Evolutionary conservation across 2,113 vertebrate species (phyloP), one percentile per base, ranked within the genome.

Genomic region (Cavia porcellus): DNA sequence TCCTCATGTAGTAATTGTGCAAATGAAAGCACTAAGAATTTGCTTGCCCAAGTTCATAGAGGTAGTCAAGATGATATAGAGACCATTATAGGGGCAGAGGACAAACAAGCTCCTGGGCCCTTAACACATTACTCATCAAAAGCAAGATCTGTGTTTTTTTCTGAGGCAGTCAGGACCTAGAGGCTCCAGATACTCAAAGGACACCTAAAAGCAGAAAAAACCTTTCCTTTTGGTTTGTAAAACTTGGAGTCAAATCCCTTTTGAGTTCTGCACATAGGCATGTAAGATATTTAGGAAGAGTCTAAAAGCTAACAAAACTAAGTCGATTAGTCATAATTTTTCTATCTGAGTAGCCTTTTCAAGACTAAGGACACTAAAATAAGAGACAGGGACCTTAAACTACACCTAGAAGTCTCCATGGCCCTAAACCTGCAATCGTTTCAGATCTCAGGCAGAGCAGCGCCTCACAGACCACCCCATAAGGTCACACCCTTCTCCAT

Each of bases 21-120:
- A 80, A 89, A 83, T 32, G 12, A 84, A 89, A 70, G 66, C 35
- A 91, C 6, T 66, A 75, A 90, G n/a, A 64, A 24, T 90, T 86
- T 94, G 86, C 17, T 91, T 96, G 30, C 11, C 38, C 61, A 90
- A 90, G 55, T 20, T 81, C 81, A 96, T 4, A 75, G 55, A 96
- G 32, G 8, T 86, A 52, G 17, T n/a, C 35, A 84, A 88, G 30
- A 32, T 80, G 50, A 80, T 17, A 80, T 2, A 10, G 47, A 52
- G 6, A 32, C 7, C 30, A 52, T 32, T 52, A 17, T 19, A 80
- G 50, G 17, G 50, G 22, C 8, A 80, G 30, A 55, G 19, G 30
- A 80, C 47, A 80, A 55, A 55, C 45, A 50, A 50, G 75, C 8
- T 80, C 7, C 30, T 80, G 32, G 30, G 77, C 47, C 8, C 50